Conservation (phyloP, 2,113 vertebrate genomes). For the Scartelaos histophorus region DNA sequence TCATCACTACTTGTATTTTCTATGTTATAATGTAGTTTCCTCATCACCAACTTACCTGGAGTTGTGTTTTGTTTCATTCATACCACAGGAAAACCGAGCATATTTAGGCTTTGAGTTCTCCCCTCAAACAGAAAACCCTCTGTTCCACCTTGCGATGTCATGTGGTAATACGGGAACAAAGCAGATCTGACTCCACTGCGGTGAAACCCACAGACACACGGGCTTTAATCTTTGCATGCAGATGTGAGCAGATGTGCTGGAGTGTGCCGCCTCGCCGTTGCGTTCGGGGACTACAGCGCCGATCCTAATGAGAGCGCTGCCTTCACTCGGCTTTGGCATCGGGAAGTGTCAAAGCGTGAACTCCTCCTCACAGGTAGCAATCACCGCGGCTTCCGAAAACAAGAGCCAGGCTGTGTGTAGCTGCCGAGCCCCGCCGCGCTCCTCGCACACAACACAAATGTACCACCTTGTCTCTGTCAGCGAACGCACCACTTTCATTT, state of each 20-base stretch:
- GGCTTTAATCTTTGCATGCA: slow-evolving; percentile 8
- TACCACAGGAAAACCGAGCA: no score
- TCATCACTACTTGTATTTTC: no score
- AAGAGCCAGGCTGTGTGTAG: not conserved
- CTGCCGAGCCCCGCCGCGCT: not conserved
- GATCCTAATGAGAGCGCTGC: slow-evolving; percentile 28
- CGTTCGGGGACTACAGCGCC: not conserved
- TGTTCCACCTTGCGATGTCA: no score
- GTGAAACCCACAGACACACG: not conserved
- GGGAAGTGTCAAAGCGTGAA: slow-evolving; percentile 26
- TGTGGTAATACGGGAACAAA: no score
- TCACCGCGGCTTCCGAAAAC: slow-evolving; percentile 17
- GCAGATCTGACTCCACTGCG: not conserved
- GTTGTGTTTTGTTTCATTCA: no score
- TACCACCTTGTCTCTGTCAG: slow-evolving; percentile 3
- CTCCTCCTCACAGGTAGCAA: slow-evolving; percentile 26
- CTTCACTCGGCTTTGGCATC: slow-evolving; percentile 37
- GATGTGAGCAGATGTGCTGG: slow-evolving; percentile 19
- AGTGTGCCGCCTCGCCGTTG: slow-evolving; percentile 9
- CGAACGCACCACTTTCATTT: not conserved
- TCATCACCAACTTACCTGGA: no score
- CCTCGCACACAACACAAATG: slow-evolving; percentile 1
- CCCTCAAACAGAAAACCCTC: no score
- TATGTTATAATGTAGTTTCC: no score
- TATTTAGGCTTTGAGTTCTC: no score